Base-by-base conservation (phyloP, 2,797 vertebrate genomes). In the Spizella passerina region DNA sequence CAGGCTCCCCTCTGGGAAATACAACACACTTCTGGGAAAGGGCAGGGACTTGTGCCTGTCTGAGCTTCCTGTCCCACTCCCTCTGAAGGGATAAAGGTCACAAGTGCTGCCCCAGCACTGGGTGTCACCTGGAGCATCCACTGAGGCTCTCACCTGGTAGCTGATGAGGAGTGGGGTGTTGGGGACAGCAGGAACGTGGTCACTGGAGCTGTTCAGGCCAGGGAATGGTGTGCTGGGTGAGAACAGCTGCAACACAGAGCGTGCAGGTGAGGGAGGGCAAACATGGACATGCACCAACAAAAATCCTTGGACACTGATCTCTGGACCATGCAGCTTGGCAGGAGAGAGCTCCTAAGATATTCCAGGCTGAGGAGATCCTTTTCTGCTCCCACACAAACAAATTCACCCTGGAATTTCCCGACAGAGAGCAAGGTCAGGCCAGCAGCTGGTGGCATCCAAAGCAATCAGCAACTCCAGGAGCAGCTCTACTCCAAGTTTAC, bases 101-200 rank as follows among this genome's bases (percentile, higher is more conserved):
- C 57, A 64, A 20, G 7, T 15, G 53, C 53, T 76, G 9, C 20
- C 56, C 21, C 10, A 12, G 72, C 13, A 1, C 39, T 9, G 27
- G 4, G 13, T 2, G 10, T 14, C 36, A 32, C 21, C 18, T 39
- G 29, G 52, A 49, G 79, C 3, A 5, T 2, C 41, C 30, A 13
- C 21, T 2, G 46, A 47, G 34, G 4, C 17, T 75, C 97, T 98
- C 98, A 99, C 99, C 99, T 99, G 99, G 96, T 98, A 98, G 98
- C 98, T 98, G 96, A 97, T 95, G 88, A 99, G 98, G 95, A 99
- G 98, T 0, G 99, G 98, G 55, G 98, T 99, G 98, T 83, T 99
- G 96, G 99, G 97, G 93, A 99, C 98, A 85, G 99, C 98, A 81
- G 98, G 76, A 92, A 98, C 94, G 0, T 86, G 91, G 96, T 99